phyloP scores from a whole-genome alignment of 2,888 invertebrate species.

The Macrosoma leucophasiata region DNA sequence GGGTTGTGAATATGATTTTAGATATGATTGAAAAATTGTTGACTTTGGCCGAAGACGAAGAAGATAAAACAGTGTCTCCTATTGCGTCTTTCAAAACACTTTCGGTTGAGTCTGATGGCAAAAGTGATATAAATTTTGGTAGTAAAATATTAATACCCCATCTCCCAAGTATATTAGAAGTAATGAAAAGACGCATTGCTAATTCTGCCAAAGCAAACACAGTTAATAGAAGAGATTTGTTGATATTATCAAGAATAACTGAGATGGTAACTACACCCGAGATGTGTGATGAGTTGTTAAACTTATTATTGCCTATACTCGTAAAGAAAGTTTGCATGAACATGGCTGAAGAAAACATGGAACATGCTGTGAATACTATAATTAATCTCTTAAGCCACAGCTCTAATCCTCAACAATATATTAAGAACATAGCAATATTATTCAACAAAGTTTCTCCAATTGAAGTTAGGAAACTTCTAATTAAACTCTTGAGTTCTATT shows the following conservation, averaged over 20 bases:
- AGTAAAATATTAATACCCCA: constrained; percentile 84
- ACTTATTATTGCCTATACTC: constrained; percentile 82
- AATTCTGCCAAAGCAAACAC: constrained; percentile 73
- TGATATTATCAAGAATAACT: constrained; percentile 85
- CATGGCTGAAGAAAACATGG: constrained; percentile 80
- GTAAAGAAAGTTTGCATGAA: constrained; percentile 77
- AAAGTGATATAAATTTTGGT: constrained; percentile 78
- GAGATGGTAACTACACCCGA: constrained; percentile 81
- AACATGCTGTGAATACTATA: constrained; percentile 82
- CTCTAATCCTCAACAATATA: constrained; percentile 77
- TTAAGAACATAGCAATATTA: constrained; percentile 82
- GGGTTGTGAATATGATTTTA: constrained; percentile 81
- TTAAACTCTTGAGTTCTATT: constrained; percentile 77
- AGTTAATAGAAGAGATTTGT: constrained; percentile 81
- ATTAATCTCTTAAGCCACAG: constrained; percentile 84
- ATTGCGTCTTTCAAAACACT: constrained; percentile 56
- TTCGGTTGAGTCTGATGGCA: constrained; percentile 31
- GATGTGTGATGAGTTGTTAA: constrained; percentile 81
- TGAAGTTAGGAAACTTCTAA: constrained; percentile 81
- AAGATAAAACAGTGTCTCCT: constrained; percentile 52
- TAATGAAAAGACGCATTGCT: constrained; percentile 79
- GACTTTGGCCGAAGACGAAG: constrained; percentile 77
- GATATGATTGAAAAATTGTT: constrained; percentile 85
- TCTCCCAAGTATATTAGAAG: constrained; percentile 80
- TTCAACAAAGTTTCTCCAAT: constrained; percentile 80